phyloP scores from a whole-genome alignment of 2,888 invertebrate species.

The Psylliodes chrysocephalus region DNA sequence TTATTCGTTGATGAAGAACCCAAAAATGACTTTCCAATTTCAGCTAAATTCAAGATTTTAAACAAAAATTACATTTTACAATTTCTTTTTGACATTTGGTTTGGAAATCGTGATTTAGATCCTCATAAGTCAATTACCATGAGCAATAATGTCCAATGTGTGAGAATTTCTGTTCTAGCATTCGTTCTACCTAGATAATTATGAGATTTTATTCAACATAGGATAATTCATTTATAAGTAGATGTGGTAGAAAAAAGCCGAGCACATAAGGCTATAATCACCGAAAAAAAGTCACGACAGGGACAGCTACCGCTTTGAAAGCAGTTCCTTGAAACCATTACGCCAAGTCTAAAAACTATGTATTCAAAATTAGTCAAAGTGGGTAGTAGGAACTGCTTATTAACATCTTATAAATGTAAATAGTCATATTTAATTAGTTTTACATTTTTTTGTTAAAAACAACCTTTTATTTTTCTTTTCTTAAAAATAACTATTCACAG shows the following conservation, averaged over 20 bases:
- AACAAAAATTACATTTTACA: no score
- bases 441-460: no score
- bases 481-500: no score
- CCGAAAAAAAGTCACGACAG: slow-evolving; percentile 48
- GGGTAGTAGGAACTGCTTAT: no score
- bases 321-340: slow-evolving; percentile 8
- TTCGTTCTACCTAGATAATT: slow-evolving; percentile 10
- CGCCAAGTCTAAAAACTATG: slow-evolving; percentile 2
- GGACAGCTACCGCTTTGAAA: slow-evolving; percentile 45
- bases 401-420: no score
- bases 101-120: background rate
- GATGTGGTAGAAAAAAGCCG: slow-evolving; percentile 40
- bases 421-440: no score
- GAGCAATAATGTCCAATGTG: slow-evolving; percentile 1
- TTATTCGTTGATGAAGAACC: no score
- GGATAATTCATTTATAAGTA: slow-evolving; percentile 32
- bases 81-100: no score
- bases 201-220: slow-evolving; percentile 35
- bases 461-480: no score
- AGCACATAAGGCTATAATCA: slow-evolving; percentile 52
- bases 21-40: no score
- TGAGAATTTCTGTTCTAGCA: background rate
- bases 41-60: no score
- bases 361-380: background rate
- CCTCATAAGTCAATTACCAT: background rate